Percentiles rank a stretch among this genome's conserved stretches.
Evolutionary conservation across 2,888 invertebrate genomes (phyloP).

Genomic region (Eremobia ochroleuca): DNA sequence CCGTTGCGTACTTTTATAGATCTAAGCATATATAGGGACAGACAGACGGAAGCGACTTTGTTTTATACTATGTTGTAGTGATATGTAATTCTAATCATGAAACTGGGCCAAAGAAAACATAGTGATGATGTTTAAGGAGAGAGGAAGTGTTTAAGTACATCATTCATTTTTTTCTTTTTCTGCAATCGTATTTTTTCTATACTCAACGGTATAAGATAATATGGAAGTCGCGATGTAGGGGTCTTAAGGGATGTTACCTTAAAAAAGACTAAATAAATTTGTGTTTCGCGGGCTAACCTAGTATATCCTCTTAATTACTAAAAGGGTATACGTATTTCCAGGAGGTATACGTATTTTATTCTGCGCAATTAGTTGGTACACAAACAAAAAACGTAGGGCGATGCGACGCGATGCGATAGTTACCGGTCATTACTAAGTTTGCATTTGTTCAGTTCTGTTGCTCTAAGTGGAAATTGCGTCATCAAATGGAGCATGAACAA

Average conservation of each 20-base stretch:
- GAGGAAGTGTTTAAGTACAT: neutral
- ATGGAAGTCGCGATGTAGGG: conserved; percentile 39
- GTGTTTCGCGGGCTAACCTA: too few relatives aligned
- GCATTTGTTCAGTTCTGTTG: conserved; percentile 27
- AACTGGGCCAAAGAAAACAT: too few relatives aligned
- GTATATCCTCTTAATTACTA: too few relatives aligned
- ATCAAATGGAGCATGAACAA: conserved; percentile 1
- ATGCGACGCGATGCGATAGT: conserved; percentile 23
- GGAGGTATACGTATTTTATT: conserved; percentile 21
- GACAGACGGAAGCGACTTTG: too few relatives aligned
- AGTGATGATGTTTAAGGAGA: too few relatives aligned
- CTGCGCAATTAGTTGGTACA: conserved; percentile 20
- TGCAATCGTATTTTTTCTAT: neutral
- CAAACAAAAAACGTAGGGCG: neutral
- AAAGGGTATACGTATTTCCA: too few relatives aligned
- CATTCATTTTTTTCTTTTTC: neutral
- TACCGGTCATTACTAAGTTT: conserved; percentile 31
- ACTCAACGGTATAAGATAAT: conserved; percentile 31
- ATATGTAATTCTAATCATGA: too few relatives aligned
- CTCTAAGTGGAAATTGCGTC: conserved; percentile 27
- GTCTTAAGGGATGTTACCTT: too few relatives aligned
- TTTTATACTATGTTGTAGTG: too few relatives aligned
- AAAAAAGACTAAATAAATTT: too few relatives aligned
- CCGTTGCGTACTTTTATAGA: too few relatives aligned
- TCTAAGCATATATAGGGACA: too few relatives aligned